phyloP scores from a whole-genome alignment of 2,888 invertebrate species.

The Horisme vitalbata region DNA sequence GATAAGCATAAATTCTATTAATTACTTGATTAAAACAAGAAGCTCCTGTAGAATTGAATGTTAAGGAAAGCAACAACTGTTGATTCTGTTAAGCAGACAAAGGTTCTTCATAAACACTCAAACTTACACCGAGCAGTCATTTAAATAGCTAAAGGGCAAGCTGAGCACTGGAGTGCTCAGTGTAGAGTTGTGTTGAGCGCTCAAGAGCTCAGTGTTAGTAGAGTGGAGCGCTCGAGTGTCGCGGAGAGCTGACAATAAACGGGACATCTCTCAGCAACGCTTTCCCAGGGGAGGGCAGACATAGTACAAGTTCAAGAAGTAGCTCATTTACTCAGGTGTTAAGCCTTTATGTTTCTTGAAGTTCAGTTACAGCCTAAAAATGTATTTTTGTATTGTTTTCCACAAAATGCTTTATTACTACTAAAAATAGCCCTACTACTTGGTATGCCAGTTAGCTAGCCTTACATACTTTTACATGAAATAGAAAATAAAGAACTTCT shows the following conservation, averaged over 20 bases:
- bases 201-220: neutral
- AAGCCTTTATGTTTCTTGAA: too few species aligned
- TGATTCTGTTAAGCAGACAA: neutral
- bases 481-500: too few species aligned
- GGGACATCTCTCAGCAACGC: neutral
- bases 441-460: too few species aligned
- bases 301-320: neutral
- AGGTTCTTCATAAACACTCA: neutral
- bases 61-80: neutral
- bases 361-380: too few species aligned
- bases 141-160: constrained; percentile 11
- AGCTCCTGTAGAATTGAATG: neutral
- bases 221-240: neutral
- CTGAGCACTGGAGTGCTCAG: neutral
- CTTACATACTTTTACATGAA: too few species aligned
- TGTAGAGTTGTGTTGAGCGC: neutral
- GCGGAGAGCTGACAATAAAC: too few species aligned
- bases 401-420: too few species aligned
- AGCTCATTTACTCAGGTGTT: too few species aligned
- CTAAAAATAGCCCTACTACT: too few species aligned
- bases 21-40: neutral
- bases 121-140: constrained; percentile 2
- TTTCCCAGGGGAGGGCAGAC: neutral
- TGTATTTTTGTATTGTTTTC: too few species aligned
- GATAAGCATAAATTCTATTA: too few species aligned